Evolutionary conservation across 2,888 invertebrate genomes (phyloP).

Genomic region (Tiliacea aurago): DNA sequence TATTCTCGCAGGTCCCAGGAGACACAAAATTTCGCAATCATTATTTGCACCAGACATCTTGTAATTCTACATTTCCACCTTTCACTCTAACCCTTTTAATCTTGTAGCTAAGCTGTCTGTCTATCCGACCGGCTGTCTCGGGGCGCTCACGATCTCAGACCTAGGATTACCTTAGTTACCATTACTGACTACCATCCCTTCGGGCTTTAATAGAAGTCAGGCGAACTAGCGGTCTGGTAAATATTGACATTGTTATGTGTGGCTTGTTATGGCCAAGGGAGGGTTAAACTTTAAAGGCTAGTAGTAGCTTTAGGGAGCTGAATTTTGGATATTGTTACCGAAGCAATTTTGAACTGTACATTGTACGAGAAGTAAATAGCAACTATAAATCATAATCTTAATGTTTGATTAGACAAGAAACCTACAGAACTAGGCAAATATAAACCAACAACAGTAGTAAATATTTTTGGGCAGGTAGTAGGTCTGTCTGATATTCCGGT

Average conservation of each 20-base stretch:
- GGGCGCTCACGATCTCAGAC: constrained; percentile 67
- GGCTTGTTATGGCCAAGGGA: constrained; percentile 37
- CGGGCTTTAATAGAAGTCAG: constrained; percentile 59
- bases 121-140: constrained; percentile 59
- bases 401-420: background rate
- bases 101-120: constrained; percentile 59
- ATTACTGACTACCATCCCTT: constrained; percentile 62
- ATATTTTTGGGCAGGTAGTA: background rate
- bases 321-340: constrained; percentile 39
- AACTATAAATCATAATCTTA: background rate
- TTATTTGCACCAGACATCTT: constrained; percentile 34
- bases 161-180: constrained; percentile 68
- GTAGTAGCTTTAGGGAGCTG: background rate
- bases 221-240: constrained; percentile 47
- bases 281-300: constrained; percentile 37
- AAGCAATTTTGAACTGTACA: constrained; percentile 15
- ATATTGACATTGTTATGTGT: constrained; percentile 52
- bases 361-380: constrained; percentile 14
- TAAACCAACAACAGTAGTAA: background rate
- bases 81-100: constrained; percentile 42
- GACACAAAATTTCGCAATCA: constrained; percentile 23
- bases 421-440: background rate
- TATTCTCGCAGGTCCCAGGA: background rate
- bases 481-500: background rate
- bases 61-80: constrained; percentile 35